phyloP scores from a whole-genome alignment of 2,113 vertebrate species.

The Melozone crissalis region DNA sequence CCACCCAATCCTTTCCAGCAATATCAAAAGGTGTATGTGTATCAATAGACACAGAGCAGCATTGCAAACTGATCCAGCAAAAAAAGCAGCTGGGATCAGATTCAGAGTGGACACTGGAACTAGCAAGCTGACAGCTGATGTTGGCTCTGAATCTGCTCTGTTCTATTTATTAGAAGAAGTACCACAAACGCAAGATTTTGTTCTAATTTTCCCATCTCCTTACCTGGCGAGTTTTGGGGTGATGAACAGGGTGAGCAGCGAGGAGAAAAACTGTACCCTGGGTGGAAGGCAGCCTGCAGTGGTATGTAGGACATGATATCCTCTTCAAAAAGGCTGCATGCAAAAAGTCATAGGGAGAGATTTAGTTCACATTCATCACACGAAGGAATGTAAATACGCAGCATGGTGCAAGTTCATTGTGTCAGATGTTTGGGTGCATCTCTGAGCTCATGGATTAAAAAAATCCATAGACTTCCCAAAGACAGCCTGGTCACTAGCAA shows the following conservation, averaged over 20 bases:
- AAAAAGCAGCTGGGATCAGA: neutral
- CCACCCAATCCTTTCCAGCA: neutral
- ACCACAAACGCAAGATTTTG: neutral
- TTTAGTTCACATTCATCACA: neutral
- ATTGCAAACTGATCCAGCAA: neutral
- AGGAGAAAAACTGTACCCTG: conserved; percentile 92
- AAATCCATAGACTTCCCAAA: neutral
- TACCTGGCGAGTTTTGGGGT: conserved; percentile 97
- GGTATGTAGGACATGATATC: conserved; percentile 96
- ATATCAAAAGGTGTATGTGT: neutral
- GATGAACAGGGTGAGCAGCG: conserved; percentile 95
- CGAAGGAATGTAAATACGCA: neutral
- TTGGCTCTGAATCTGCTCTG: neutral
- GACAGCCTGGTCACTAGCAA: neutral
- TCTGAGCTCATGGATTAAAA: neutral
- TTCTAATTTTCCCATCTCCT: neutral
- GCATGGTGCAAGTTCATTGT: neutral
- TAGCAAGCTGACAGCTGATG: neutral
- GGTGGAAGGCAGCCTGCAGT: conserved; percentile 86
- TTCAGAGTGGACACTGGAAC: accelerated
- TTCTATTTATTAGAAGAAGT: neutral
- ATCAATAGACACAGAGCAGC: neutral
- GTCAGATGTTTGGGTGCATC: neutral
- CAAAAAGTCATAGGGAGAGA: neutral
- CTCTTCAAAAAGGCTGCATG: conserved; percentile 93